Base-by-base conservation (phyloP, 2,113 vertebrate genomes). In the Gorsachius goisagi region DNA sequence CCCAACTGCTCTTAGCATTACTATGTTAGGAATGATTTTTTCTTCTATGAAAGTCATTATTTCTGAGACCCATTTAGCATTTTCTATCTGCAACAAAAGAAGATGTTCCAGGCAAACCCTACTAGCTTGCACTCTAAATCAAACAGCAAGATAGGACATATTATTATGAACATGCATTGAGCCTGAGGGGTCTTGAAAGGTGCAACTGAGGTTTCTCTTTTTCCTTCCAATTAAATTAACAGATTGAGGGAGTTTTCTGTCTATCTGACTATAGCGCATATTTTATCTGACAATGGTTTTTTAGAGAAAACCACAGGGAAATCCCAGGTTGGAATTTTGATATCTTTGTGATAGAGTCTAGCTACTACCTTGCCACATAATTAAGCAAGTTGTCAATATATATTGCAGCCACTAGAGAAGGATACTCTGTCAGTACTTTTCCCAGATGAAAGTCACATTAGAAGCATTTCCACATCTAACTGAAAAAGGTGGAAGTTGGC, bases 191-290 rank as follows among this genome's bases (percentile, higher is more conserved):
- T 78, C 83, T 37, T 81, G 68, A 94, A 95, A 96, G 89, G 19
- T 63, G 23, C 22, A 81, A 37, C 28, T 67, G 37, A 49, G 63
- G 19, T 67, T 91, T 95, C 85, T 32, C 22, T 73, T 90, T 79
- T 67, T 75, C 64, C 56, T 96, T 92, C 58, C 80, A 92, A 93
- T 93, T 96, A 96, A 85, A 90, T 89, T 79, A 89, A 69, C 64
- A 79, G 60, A 88, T 24, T 39, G 41, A 92, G 41, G 22, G 35
- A 22, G 8, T 23, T 90, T 91, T 87, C 66, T 81, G 9, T 71
- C 78, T 95, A 7, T 88, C 72, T 86, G 50, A 69, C 53, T 88
- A 63, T 35, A 62, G 9, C 5, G 37, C 5, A 62, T 77, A 93
- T 87, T 93, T 95, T 62, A 89, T 89, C 71, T 67, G 82, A 86